Evolutionary conservation across 2,113 vertebrate genomes (phyloP).

Genomic region (Mohoua ochrocephala): DNA sequence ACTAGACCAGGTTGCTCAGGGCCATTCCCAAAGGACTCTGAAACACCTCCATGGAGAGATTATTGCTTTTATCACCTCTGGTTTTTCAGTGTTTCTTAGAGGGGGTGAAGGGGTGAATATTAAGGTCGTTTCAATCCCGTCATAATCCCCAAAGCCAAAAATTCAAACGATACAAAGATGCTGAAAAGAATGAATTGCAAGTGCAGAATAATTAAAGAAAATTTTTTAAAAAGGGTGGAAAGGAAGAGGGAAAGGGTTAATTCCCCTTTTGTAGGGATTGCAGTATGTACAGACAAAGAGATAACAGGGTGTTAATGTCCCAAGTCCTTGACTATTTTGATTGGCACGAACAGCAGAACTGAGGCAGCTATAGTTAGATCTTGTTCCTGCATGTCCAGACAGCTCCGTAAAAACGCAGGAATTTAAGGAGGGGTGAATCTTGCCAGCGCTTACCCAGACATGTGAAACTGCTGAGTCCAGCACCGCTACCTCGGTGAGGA

Average conservation of each 20-base stretch:
- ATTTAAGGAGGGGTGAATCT: not conserved
- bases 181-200: not conserved
- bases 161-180: not conserved
- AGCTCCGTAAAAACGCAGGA: not conserved
- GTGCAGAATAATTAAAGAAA: not conserved
- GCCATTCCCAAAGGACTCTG: not conserved
- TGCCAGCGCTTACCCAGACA: not conserved
- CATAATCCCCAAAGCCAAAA: not conserved
- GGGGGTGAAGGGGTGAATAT: not conserved
- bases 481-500: not conserved
- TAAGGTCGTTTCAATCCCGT: not conserved
- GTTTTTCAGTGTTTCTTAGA: accelerated
- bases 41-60: not conserved
- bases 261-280: not conserved
- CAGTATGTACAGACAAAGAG: not conserved
- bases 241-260: not conserved
- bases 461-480: not conserved
- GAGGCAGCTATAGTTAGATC: not conserved
- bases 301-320: not conserved
- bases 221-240: not conserved
- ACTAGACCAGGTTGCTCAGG: not conserved
- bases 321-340: not conserved
- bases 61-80: not conserved
- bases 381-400: constrained; percentile 28
- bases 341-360: not conserved